phyloP scores from a whole-genome alignment of 2,113 vertebrate genomes.

The rat (Rattus norvegicus) region DNA sequence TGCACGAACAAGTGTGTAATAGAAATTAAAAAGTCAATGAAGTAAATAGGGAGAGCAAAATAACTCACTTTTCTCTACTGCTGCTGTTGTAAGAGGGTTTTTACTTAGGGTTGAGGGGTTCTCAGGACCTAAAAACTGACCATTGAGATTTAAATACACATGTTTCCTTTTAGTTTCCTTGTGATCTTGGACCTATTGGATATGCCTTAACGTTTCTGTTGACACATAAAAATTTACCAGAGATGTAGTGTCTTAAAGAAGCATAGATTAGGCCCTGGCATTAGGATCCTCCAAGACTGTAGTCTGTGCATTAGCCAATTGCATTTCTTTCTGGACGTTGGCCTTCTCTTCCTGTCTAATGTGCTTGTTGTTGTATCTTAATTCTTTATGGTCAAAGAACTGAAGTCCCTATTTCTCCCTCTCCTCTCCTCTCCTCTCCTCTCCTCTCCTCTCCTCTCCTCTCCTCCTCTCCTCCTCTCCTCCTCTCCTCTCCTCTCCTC shows the following conservation, averaged over 20 bases:
- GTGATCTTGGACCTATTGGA: neutral
- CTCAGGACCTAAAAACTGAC: neutral
- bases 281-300: neutral
- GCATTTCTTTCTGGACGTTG: neutral
- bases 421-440: neutral
- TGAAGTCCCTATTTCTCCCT: neutral
- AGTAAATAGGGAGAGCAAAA: neutral
- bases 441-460: rapidly evolving
- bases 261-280: neutral
- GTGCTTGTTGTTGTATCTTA: neutral
- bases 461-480: rapidly evolving
- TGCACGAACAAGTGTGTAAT: neutral
- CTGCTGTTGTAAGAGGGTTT: neutral
- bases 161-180: neutral
- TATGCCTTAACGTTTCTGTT: neutral
- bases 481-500: rapidly evolving
- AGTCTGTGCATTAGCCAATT: neutral
- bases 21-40: neutral
- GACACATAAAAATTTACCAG: neutral
- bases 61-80: neutral
- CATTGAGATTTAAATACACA: neutral
- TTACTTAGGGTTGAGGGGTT: neutral
- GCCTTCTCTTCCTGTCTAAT: neutral
- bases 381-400: neutral
- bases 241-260: neutral